Evolutionary conservation across 2,797 vertebrate species (phyloP).

Genomic region (Gobio occitaniae): DNA sequence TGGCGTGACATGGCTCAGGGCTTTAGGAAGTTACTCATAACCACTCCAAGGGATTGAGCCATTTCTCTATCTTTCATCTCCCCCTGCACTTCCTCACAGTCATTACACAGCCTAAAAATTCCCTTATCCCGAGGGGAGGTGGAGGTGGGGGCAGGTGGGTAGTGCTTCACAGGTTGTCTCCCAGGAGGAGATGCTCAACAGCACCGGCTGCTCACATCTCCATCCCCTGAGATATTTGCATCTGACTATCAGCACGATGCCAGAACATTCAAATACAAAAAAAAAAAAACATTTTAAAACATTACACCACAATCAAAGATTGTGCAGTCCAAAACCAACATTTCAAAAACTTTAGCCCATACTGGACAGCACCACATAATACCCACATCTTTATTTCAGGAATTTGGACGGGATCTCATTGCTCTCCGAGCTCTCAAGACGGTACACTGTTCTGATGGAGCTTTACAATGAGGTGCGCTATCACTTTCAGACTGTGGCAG

Average conservation of each 20-base stretch:
- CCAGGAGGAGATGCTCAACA: constrained; percentile 49
- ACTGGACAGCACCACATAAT: neutral
- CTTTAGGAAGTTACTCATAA: constrained; percentile 69
- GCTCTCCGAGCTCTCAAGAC: constrained; percentile 21
- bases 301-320: neutral
- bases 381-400: neutral
- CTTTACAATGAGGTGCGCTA: constrained; percentile 17
- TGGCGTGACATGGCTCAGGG: constrained; percentile 62
- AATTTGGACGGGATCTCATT: constrained; percentile 8
- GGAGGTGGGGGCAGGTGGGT: constrained; percentile 14
- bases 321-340: neutral
- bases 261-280: neutral
- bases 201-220: constrained; percentile 29
- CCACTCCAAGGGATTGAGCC: constrained; percentile 65
- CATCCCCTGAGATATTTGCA: constrained; percentile 33
- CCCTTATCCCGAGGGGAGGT: constrained; percentile 69
- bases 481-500: constrained; percentile 15
- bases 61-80: constrained; percentile 76
- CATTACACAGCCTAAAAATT: constrained; percentile 65
- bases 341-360: neutral
- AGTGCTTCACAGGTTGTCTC: constrained; percentile 42
- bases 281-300: neutral
- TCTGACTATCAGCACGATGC: constrained; percentile 35
- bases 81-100: constrained; percentile 59
- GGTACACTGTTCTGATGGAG: constrained; percentile 4